Evolutionary conservation across 2,888 invertebrate species (phyloP).

Genomic region (Pandemis cinnamomeana): DNA sequence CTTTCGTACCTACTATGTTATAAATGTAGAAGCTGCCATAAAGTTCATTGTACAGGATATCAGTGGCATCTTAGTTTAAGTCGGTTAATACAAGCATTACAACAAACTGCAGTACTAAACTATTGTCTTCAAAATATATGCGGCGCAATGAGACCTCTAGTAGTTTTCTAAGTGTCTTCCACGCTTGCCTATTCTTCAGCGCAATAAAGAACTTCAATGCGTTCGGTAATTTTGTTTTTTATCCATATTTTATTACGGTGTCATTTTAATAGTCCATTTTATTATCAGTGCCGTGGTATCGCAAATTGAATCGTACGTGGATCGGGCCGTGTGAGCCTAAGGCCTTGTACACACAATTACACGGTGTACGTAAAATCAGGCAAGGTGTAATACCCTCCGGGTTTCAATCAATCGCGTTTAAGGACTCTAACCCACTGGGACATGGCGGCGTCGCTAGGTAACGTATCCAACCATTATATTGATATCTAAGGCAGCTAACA

Average conservation of each 20-base stretch:
- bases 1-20: no score
- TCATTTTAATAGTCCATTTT: slow-evolving; percentile 36
- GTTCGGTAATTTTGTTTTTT: slow-evolving; percentile 1
- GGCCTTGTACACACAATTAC: background rate
- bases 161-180: background rate
- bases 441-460: no score
- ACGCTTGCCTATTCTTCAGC: background rate
- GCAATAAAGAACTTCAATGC: background rate
- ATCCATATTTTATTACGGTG: slow-evolving; percentile 35
- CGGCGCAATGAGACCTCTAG: background rate
- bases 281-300: slow-evolving; percentile 30
- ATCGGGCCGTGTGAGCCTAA: background rate
- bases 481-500: no score
- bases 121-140: background rate
- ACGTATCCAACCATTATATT: no score
- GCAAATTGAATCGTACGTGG: slow-evolving; percentile 35
- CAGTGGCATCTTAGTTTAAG: no score
- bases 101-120: no score
- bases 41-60: no score
- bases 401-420: background rate
- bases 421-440: no score
- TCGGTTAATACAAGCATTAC: no score
- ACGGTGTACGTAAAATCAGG: background rate
- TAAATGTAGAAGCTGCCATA: no score
- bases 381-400: background rate